phyloP scores from a whole-genome alignment of 1,140 invertebrate genomes.

The Meteorus sp. region DNA sequence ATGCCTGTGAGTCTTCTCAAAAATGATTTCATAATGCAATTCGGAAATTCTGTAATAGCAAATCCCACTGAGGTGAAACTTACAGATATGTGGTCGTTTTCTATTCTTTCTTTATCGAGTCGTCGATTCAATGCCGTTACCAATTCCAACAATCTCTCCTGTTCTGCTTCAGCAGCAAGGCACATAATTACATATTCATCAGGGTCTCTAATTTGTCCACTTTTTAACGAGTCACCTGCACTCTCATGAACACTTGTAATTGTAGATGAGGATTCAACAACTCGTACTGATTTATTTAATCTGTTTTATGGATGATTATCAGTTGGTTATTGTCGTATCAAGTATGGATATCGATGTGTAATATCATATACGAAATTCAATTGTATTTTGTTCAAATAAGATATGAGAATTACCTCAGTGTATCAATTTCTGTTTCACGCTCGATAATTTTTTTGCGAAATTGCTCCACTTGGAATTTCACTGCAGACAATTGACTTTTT shows the following conservation, averaged over 20 bases:
- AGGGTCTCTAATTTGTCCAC: conserved; percentile 31
- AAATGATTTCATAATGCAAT: not conserved
- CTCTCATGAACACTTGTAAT: not conserved
- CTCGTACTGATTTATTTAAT: too few relatives aligned
- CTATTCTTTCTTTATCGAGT: conserved; percentile 58
- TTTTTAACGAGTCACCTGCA: not conserved
- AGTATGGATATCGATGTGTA: too few relatives aligned
- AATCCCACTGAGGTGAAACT: conserved; percentile 11
- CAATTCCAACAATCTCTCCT: conserved; percentile 59
- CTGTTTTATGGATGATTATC: too few relatives aligned
- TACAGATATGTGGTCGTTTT: conserved; percentile 36
- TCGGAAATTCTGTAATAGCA: not conserved
- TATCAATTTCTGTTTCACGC: conserved; percentile 43
- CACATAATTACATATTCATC: conserved; percentile 51
- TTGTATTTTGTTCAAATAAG: conserved; percentile 13
- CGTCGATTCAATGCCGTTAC: conserved; percentile 57
- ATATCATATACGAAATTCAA: too few relatives aligned
- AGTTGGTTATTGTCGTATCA: too few relatives aligned
- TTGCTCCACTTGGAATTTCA: conserved; percentile 34
- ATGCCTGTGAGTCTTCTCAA: not conserved
- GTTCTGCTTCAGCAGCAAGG: conserved; percentile 61
- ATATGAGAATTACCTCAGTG: conserved; percentile 34
- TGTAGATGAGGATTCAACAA: too few relatives aligned
- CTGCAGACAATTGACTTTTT: conserved; percentile 38
- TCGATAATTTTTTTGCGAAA: conserved; percentile 37